A percentile compares a stretch with the other conserved stretches of the same genome.
phyloP scores from a whole-genome alignment of 2,797 vertebrate genomes.

The Merluccius polli region DNA sequence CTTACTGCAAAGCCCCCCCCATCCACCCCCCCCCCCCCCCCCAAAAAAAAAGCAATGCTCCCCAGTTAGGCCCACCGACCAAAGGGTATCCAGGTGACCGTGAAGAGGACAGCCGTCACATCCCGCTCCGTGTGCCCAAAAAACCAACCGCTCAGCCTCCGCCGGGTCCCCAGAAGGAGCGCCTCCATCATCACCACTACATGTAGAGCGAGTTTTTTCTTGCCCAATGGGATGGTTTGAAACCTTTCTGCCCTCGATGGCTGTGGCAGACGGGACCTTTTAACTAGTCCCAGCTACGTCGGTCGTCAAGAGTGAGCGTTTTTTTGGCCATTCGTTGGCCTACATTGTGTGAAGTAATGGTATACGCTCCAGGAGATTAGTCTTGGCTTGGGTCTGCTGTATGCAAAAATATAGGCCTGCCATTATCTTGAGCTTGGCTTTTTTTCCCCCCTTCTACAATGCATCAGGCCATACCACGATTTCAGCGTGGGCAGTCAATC shows the following conservation, averaged over 20 bases:
- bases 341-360: conserved; percentile 54
- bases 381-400: conserved; percentile 41
- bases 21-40: no score
- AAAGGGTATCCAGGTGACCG: conserved; percentile 72
- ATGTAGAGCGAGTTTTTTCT: conserved; percentile 56
- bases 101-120: conserved; percentile 73
- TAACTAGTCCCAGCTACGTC: conserved; percentile 56
- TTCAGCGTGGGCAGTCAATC: conserved; percentile 50
- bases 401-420: conserved; percentile 34
- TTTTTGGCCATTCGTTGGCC: conserved; percentile 57
- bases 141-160: conserved; percentile 65
- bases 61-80: conserved; percentile 65
- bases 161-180: conserved; percentile 69
- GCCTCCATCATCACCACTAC: conserved; percentile 54
- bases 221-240: conserved; percentile 69
- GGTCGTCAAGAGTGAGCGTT: conserved; percentile 53
- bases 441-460: conserved; percentile 59
- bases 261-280: conserved; percentile 64
- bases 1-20: conserved; percentile 71
- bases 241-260: conserved; percentile 50
- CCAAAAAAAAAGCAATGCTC: conserved; percentile 72
- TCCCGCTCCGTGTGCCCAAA: no score
- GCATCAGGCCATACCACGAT: conserved; percentile 42
- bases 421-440: conserved; percentile 23
- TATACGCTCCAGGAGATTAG: conserved; percentile 54